phyloP scores from a whole-genome alignment of 1,140 invertebrate genomes.

The Sarcophaga peregrina region DNA sequence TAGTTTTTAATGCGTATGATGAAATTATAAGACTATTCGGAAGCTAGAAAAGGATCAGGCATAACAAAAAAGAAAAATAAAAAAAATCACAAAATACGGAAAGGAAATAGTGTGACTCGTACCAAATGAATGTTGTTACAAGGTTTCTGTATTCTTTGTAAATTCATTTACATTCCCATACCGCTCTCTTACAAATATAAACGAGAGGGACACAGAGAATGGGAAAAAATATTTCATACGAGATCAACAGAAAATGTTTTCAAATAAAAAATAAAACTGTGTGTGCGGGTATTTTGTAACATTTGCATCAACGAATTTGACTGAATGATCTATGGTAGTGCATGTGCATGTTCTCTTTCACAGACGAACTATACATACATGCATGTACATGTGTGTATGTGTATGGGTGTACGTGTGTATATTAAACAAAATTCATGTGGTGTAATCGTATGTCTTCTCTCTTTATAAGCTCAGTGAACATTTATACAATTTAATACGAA shows the following conservation, averaged over 20 bases:
- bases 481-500: no score
- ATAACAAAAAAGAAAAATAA: no score
- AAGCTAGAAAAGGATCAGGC: no score
- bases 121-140: neutral
- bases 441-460: no score
- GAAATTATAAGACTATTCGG: no score
- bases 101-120: neutral
- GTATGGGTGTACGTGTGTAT: neutral
- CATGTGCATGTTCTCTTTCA: neutral
- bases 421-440: no score
- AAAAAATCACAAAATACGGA: no score
- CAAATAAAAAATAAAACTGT: neutral
- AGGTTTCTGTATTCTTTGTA: neutral
- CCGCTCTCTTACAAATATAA: no score
- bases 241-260: constrained; percentile 9
- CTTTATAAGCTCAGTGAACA: no score
- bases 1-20: no score
- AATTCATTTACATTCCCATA: neutral
- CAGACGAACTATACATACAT: neutral
- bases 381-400: neutral
- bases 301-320: neutral
- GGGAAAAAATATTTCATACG: neutral
- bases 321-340: neutral
- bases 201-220: neutral
- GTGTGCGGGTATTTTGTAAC: neutral